Evolutionary conservation across 2,113 vertebrate genomes (phyloP).

Genomic region (Heterotis niloticus): DNA sequence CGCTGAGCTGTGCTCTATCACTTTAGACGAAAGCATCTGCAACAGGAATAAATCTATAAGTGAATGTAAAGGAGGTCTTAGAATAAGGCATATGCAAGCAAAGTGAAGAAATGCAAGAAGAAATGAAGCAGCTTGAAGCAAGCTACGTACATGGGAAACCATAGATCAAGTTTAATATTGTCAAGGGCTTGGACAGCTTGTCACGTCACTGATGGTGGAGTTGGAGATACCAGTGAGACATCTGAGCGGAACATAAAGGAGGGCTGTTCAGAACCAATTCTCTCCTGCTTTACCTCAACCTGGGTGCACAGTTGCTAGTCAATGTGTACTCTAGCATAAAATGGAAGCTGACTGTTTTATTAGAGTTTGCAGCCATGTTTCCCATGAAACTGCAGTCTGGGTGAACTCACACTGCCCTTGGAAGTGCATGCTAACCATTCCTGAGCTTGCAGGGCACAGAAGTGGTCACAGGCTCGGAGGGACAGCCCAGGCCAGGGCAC

Average conservation of each 20-base stretch:
- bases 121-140: constrained; percentile 55
- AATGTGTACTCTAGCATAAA: constrained; percentile 59
- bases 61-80: too few species aligned
- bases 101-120: constrained; percentile 57
- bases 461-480: constrained; percentile 46
- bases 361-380: constrained; percentile 47
- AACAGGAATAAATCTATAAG: too few species aligned
- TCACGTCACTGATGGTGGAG: background rate
- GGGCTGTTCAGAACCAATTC: background rate
- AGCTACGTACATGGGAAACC: constrained; percentile 59
- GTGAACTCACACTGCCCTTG: constrained; percentile 57
- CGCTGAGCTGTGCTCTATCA: too few species aligned
- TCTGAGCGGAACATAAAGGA: background rate
- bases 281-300: constrained; percentile 41
- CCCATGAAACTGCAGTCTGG: constrained; percentile 62
- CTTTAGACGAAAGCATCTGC: too few species aligned
- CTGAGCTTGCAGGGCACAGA: background rate
- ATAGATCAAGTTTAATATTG: constrained; percentile 66
- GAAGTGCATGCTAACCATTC: constrained; percentile 52
- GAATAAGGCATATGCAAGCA: constrained; percentile 1
- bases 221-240: background rate
- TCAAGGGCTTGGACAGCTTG: constrained; percentile 30
- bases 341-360: constrained; percentile 63
- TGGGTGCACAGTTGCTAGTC: constrained; percentile 50
- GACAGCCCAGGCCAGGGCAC: background rate